Evolutionary conservation across 2,797 vertebrate species (phyloP).

Genomic region (Coregonus ussuriensis): DNA sequence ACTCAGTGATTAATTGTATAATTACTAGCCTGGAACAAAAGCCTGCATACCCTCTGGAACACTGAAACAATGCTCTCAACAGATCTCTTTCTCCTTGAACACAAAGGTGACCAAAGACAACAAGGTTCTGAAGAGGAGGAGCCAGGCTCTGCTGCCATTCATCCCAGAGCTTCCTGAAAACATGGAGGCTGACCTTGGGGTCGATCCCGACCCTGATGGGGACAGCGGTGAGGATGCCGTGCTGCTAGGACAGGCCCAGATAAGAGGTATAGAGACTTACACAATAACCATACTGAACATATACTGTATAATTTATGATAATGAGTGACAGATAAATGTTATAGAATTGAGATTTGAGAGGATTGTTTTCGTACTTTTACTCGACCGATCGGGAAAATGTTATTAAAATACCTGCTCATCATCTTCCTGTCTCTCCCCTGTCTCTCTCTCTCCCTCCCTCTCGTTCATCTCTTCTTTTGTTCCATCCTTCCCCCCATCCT

Average conservation of each 20-base stretch:
- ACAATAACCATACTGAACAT: background rate
- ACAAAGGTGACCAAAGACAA: conserved; percentile 77
- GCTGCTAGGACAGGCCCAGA: conserved; percentile 67
- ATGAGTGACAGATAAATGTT: no score
- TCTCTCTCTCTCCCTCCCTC: background rate
- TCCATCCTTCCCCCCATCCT: background rate
- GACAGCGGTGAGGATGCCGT: conserved; percentile 34
- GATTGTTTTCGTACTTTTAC: no score
- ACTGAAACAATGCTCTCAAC: background rate
- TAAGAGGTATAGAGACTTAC: conserved; percentile 66
- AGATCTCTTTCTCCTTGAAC: conserved; percentile 8
- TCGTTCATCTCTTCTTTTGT: no score
- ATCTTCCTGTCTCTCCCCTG: background rate
- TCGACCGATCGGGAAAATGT: no score
- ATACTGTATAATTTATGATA: no score
- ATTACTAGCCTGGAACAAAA: no score
- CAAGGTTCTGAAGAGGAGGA: conserved; percentile 69
- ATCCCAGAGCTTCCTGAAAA: conserved; percentile 63
- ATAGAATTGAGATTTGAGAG: no score
- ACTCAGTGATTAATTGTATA: no score
- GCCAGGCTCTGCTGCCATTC: conserved; percentile 62
- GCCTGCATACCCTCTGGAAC: background rate
- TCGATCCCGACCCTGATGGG: conserved; percentile 18
- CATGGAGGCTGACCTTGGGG: conserved; percentile 20
- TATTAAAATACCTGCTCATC: no score